Evolutionary conservation across 2,888 invertebrate species (phyloP), one percentile per base, ranked within the genome.

Genomic region (Zele albiditarsus): DNA sequence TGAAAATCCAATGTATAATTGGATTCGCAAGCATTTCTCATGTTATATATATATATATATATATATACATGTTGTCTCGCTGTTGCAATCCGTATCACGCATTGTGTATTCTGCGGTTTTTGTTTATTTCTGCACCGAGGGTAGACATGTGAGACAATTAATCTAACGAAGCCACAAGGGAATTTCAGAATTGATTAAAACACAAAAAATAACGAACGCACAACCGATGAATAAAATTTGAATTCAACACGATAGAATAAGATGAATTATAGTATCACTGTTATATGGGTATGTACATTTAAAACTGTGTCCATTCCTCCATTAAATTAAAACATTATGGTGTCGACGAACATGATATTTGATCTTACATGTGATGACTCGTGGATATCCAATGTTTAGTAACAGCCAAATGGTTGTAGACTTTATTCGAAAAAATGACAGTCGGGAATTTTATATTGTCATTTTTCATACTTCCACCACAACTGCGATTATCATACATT

Each of bases 1-100:
- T 71, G 70, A 71, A 71, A 71, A 71, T 71, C 42, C 46, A 60
- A 62, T 20, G 62, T 42, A 62, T 62, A 71, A 71, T 71, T 71
- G 70, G 62, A 71, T 71, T n/a, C 62, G 46, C 16, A 62, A 60
- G 46, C 28, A 42, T 62, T 27, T 42, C 62, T 62, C 28, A 12
- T 42, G 20, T 3, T 23, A 20, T 20, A 20, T 46, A 46, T n/a
- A n/a, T 46, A 46, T 16, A 46, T 16, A 46, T 53, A 23, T 53
- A n/a, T 23, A 53, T 10, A 4, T 42, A 12, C 12, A 12, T 42
- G 42, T 20, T 53, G 20, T n/a, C 20, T 53, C 8, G 1, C 20
- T 23, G 20, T 53, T 53, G 53, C 53, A 53, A 53, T 53, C 53
- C 53, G 53, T 53, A 53, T 53, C 53, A 53, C 53, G 53, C 53